phyloP scores from a whole-genome alignment of 2,888 invertebrate species.

The Ypsolopha scabrella region DNA sequence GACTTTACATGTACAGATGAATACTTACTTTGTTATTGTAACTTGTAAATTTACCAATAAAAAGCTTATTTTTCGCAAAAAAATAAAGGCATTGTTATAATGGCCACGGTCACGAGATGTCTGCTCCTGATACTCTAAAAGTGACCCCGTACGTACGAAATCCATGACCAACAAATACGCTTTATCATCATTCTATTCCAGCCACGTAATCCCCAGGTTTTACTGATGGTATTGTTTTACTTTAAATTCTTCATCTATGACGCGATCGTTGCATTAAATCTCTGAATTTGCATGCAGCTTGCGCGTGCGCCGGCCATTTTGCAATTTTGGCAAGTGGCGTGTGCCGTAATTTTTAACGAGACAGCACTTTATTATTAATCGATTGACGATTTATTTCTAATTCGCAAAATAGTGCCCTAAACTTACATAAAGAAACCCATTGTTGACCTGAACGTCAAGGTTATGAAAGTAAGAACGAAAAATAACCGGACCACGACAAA shows the following conservation, averaged over 20 bases:
- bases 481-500: constrained; percentile 50
- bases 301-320: constrained; percentile 8
- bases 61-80: no score
- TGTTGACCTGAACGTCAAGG: constrained; percentile 28
- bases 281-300: constrained; percentile 19
- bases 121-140: no score
- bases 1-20: no score
- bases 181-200: neutral
- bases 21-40: no score
- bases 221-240: constrained; percentile 57
- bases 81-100: no score
- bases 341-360: neutral
- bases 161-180: neutral
- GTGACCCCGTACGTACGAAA: neutral
- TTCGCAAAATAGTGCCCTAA: neutral
- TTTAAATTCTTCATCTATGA: constrained; percentile 57
- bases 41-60: no score
- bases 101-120: no score
- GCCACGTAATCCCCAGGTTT: neutral
- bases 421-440: neutral
- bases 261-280: constrained; percentile 25
- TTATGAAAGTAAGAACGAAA: constrained; percentile 43
- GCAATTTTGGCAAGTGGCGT: constrained; percentile 3
- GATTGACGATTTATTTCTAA: neutral
- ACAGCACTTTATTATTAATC: neutral